Evolutionary conservation across 1,140 invertebrate genomes (phyloP), one percentile per base, ranked within the genome.

Genomic region (Cydia strobilella): DNA sequence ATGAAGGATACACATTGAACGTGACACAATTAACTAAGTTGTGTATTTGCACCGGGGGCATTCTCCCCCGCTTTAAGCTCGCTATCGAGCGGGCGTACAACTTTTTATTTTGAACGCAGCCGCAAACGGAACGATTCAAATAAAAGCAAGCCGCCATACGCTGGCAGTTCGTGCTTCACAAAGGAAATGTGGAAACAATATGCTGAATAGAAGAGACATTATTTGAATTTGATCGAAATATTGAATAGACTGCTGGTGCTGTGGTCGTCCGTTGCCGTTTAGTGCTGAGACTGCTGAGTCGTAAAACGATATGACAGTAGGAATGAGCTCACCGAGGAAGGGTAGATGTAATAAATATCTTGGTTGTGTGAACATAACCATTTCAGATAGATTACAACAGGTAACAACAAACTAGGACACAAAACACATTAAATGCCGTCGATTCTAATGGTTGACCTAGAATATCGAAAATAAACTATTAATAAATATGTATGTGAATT

Each of bases 51-150:
- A 66, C 63, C 63, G 63, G 25, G 63, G 63, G 63, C 63, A 66
- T 66, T 66, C 63, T 66, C 63, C 25, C 63, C 31, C 63, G 63
- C 27, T 63, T 63, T 66, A 66, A 48, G 72, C 72, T 73, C 42
- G 48, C 42, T 73, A 73, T 73, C 72, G 72, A 73, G 72, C 72
- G 72, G 48, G 72, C 45, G 25, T 42, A 45, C 25, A 73, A 73
- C 48, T 73, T 73, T 73, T 73, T 54, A 48, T 73, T 73, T 73
- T 72, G 39, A 73, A 51, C 48, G 72, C 45, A 48, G 15, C 72
- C 45, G 72, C 45, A 45, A 73, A 48, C 42, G 51, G 48, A 72
- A 73, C 72, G 72, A 31, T 31, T 48, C 18, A 73, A 73, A 73
- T 54, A 72, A 72, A 73, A 73, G 42, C 39, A 73, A 12, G 42